Percentiles rank a stretch among this genome's conserved stretches.
Conservation (phyloP, 2,888 invertebrate species). For the Helicoverpa assulta region DNA sequence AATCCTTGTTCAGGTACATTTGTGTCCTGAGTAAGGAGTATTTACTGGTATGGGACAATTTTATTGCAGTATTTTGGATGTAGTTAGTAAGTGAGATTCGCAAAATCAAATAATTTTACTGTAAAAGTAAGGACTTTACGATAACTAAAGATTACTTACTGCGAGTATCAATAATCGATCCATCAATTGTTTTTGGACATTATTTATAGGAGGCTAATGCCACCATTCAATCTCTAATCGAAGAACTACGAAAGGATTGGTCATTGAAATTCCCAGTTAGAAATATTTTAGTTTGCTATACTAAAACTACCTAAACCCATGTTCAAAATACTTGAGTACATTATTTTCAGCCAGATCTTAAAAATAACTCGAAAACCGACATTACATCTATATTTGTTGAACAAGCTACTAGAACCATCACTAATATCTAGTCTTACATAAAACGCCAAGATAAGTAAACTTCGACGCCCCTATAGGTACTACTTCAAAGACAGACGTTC, state of each 20-base stretch:
- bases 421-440: conserved; percentile 3
- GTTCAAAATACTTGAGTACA: background rate
- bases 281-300: too few species aligned
- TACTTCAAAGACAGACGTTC: conserved; percentile 33
- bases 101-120: too few species aligned
- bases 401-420: background rate
- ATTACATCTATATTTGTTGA: background rate
- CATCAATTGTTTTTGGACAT: too few species aligned
- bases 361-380: background rate
- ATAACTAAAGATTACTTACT: too few species aligned
- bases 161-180: too few species aligned
- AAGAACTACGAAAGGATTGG: too few species aligned
- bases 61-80: background rate
- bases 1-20: conserved; percentile 14
- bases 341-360: background rate
- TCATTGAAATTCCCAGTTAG: too few species aligned
- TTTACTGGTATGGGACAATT: background rate
- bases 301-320: too few species aligned
- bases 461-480: conserved; percentile 3
- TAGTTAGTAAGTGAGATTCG: too few species aligned
- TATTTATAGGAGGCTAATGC: too few species aligned
- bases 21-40: conserved; percentile 5
- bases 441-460: conserved; percentile 1
- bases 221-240: too few species aligned
- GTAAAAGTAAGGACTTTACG: too few species aligned